These are phyloP conservation scores for Apostichopus parvimensis DNA, from an alignment of 35 echinoderm and acorn worm genomes.

Conservation along the genomic window DNA sequence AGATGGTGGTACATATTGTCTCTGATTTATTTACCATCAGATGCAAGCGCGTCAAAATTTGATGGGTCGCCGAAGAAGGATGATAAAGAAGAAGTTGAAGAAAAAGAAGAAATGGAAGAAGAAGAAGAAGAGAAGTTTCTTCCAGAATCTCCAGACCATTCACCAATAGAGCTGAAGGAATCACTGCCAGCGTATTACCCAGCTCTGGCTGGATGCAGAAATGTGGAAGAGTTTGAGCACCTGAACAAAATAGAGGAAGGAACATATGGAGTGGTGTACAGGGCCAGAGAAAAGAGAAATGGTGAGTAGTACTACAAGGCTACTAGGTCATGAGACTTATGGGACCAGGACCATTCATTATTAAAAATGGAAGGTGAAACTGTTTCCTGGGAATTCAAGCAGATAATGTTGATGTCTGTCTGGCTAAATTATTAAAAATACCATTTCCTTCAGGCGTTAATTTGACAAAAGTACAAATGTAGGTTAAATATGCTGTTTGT, in stretches of 20 bases:
- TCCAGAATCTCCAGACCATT: conserved; percentile 66
- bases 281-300: conserved; percentile 93
- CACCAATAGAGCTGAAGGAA: conserved; percentile 85
- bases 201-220: conserved; percentile 86
- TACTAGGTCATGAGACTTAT: too few relatives aligned
- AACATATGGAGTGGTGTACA: conserved; percentile 96
- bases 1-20: too few relatives aligned
- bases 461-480: too few relatives aligned
- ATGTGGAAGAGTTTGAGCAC: conserved; percentile 96
- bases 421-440: too few relatives aligned
- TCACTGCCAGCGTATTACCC: conserved; percentile 83
- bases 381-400: too few relatives aligned
- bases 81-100: background rate
- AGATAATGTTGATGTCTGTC: too few relatives aligned
- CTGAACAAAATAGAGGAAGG: conserved; percentile 99
- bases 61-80: conserved; percentile 66
- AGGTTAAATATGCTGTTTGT: too few relatives aligned
- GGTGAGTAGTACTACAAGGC: conserved; percentile 50
- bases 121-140: conserved; percentile 48
- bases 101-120: conserved; percentile 12
- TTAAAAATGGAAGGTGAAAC: too few relatives aligned
- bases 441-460: too few relatives aligned
- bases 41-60: conserved; percentile 79
- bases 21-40: background rate
- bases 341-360: too few relatives aligned